These are phyloP conservation scores for Ellobius talpinus DNA, from an alignment of 2,113 vertebrate genomes.

Conservation along the genomic window DNA sequence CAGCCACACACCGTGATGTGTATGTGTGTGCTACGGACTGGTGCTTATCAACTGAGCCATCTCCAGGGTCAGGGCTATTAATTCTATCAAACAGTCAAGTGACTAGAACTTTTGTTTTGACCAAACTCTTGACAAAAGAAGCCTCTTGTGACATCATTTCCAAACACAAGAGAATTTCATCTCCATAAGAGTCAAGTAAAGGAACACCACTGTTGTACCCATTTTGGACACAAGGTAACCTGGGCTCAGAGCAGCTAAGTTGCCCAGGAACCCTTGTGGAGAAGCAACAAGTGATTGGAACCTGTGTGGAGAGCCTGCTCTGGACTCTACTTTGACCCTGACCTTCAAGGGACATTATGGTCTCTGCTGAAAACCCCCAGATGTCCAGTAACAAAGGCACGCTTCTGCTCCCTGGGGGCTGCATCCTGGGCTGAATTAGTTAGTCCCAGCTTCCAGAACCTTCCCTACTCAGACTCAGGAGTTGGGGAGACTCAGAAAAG, in stretches of 20 bases:
- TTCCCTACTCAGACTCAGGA: background rate
- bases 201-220: fast-evolving
- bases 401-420: background rate
- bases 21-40: background rate
- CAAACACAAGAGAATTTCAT: background rate
- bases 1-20: background rate
- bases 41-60: background rate
- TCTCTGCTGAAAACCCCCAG: background rate
- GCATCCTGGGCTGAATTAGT: background rate
- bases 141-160: background rate
- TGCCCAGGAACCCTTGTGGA: background rate
- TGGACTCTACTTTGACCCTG: background rate
- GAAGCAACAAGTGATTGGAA: background rate
- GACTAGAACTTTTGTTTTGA: background rate
- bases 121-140: background rate
- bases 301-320: background rate
- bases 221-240: background rate
- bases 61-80: background rate
- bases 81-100: background rate
- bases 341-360: background rate
- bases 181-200: background rate
- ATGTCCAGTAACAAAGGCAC: background rate
- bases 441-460: background rate
- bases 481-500: background rate
- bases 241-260: background rate